phyloP scores from a whole-genome alignment of 2,888 invertebrate species.

The Oscheius sp. region DNA sequence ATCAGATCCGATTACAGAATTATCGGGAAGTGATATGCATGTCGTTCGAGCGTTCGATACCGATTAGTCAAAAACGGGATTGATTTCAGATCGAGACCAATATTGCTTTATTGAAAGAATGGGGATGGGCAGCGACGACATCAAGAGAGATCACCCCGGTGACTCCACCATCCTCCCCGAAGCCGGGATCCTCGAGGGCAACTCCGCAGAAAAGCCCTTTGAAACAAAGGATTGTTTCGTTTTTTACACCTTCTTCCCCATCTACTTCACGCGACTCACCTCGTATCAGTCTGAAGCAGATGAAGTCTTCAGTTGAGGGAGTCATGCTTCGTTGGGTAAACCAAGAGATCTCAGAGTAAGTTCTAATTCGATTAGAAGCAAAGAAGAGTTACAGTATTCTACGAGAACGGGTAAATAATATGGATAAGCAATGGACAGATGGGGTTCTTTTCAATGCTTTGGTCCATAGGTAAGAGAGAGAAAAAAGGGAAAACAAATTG shows the following conservation, averaged over 20 bases:
- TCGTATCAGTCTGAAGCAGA: constrained; percentile 40
- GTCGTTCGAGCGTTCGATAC: constrained; percentile 9
- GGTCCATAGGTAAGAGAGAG: constrained; percentile 45
- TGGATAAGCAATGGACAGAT: constrained; percentile 69
- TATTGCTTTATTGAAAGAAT: constrained; percentile 64
- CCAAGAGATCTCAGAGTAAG: constrained; percentile 63
- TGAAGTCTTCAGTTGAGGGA: constrained; percentile 60
- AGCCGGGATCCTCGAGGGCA: constrained; percentile 19
- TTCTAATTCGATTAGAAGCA: not conserved
- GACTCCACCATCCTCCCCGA: constrained; percentile 34
- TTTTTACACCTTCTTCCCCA: constrained; percentile 44
- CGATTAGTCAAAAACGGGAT: constrained; percentile 8
- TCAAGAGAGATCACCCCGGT: constrained; percentile 32
- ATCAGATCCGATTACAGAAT: not conserved
- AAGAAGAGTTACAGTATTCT: not conserved
- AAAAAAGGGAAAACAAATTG: not conserved
- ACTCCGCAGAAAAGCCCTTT: constrained; percentile 25
- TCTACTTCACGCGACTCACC: constrained; percentile 30
- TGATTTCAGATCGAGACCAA: constrained; percentile 64
- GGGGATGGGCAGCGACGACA: constrained; percentile 59
- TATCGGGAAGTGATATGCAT: constrained; percentile 7
- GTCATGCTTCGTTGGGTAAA: constrained; percentile 67
- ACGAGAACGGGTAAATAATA: constrained; percentile 56
- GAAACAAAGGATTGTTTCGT: constrained; percentile 43
- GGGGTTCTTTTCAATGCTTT: constrained; percentile 69